These are phyloP conservation scores for Acronicta psi DNA, from an alignment of 2,888 invertebrate genomes.

Conservation along the genomic window DNA sequence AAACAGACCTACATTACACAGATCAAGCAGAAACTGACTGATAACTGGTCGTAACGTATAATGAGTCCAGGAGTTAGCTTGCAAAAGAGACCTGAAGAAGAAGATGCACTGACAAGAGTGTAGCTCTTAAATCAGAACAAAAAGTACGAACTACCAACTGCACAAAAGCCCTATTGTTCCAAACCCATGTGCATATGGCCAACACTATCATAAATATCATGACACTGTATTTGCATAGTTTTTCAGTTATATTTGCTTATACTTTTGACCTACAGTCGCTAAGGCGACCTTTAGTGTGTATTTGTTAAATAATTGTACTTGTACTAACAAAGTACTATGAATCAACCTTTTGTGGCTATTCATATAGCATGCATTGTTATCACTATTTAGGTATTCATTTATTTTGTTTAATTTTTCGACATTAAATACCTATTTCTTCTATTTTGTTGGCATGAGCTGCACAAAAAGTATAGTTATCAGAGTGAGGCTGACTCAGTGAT, in stretches of 20 bases:
- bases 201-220: slow-evolving; percentile 6
- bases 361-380: slow-evolving; percentile 24
- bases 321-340: slow-evolving; percentile 45
- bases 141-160: too few species aligned
- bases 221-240: slow-evolving; percentile 14
- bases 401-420: slow-evolving; percentile 17
- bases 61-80: too few species aligned
- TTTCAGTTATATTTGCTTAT: slow-evolving; percentile 42
- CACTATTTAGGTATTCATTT: slow-evolving; percentile 17
- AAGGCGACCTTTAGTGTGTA: slow-evolving; percentile 36
- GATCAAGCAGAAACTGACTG: too few species aligned
- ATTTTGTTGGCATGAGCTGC: too few species aligned
- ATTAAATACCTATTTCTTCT: too few species aligned
- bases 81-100: too few species aligned
- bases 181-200: slow-evolving; percentile 13
- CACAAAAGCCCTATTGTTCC: not conserved
- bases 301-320: slow-evolving; percentile 33
- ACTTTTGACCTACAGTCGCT: slow-evolving; percentile 32
- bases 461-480: too few species aligned
- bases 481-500: too few species aligned
- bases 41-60: too few species aligned
- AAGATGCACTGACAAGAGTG: too few species aligned
- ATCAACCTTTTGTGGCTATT: slow-evolving; percentile 39
- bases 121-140: too few species aligned
- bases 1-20: too few species aligned